phyloP scores from a whole-genome alignment of 2,113 vertebrate genomes.

The Vombatus ursinus region DNA sequence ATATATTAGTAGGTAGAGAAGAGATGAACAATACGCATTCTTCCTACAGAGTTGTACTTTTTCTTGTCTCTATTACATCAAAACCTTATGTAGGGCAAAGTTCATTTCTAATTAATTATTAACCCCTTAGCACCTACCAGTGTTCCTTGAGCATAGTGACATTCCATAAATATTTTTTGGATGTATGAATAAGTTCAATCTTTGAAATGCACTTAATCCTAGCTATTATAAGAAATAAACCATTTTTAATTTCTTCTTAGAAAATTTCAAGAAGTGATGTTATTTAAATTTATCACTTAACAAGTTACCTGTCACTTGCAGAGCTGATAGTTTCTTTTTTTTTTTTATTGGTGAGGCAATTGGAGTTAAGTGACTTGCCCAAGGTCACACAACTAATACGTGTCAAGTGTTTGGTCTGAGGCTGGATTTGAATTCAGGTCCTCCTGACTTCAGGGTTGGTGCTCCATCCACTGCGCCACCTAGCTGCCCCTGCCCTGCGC shows the following conservation, averaged over 20 bases:
- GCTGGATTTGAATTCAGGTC: no score
- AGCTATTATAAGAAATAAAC: constrained; percentile 55
- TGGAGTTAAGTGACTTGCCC: no score
- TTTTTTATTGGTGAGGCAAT: no score
- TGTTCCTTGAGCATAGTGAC: not conserved
- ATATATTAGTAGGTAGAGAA: not conserved
- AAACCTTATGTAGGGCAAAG: not conserved
- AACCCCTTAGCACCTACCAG: not conserved
- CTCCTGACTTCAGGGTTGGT: no score
- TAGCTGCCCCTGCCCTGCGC: no score
- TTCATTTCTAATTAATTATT: not conserved
- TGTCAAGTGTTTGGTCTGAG: no score
- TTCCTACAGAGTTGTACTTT: not conserved
- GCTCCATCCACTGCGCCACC: no score
- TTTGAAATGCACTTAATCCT: constrained; percentile 41
- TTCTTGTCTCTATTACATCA: not conserved
- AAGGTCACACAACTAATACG: no score
- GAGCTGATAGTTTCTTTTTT: no score
- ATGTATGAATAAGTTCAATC: not conserved
- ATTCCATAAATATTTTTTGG: constrained; percentile 35
- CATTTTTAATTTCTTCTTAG: constrained; percentile 61
- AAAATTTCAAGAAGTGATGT: constrained; percentile 53
- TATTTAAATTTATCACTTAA: constrained; percentile 43
- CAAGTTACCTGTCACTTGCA: constrained; percentile 17
- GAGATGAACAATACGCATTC: not conserved